Conservation (phyloP, 2,888 invertebrate genomes). For the Leucophenga montana region DNA sequence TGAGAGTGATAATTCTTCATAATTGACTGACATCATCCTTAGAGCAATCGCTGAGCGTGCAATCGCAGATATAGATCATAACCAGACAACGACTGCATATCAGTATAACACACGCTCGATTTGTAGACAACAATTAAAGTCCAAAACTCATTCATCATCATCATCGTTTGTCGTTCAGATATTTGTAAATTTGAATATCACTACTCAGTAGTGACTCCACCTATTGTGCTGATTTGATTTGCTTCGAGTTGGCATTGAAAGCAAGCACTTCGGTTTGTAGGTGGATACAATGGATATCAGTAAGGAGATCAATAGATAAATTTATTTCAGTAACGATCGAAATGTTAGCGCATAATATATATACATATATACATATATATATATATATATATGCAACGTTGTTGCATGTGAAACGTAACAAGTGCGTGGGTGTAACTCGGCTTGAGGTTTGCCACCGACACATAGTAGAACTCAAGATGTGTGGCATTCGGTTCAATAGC, state of each 20-base stretch:
- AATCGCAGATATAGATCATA: constrained; percentile 1
- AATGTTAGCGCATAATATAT: constrained; percentile 53
- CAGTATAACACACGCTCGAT: constrained; percentile 43
- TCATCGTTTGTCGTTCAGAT: constrained; percentile 50
- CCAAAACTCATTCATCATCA: constrained; percentile 61
- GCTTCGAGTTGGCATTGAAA: constrained; percentile 53
- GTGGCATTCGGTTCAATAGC: constrained; percentile 43
- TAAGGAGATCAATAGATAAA: constrained; percentile 65
- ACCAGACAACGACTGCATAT: not conserved
- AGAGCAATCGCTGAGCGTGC: not conserved
- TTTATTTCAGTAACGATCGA: constrained; percentile 59
- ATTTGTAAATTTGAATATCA: constrained; percentile 19
- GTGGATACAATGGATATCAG: constrained; percentile 50
- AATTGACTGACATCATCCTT: constrained; percentile 65
- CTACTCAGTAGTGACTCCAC: constrained; percentile 56
- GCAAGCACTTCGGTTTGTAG: constrained; percentile 42
- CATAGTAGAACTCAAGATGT: constrained; percentile 58
- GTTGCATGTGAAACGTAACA: constrained; percentile 41
- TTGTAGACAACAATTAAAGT: constrained; percentile 65
- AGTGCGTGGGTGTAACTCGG: constrained; percentile 62
- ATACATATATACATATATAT: too few relatives aligned
- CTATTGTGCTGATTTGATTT: constrained; percentile 36
- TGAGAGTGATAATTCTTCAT: constrained; percentile 59
- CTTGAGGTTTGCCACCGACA: constrained; percentile 39
- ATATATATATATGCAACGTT: too few relatives aligned